Percentiles rank a stretch among this genome's conserved stretches.
Evolutionary conservation across 1,140 invertebrate species (phyloP).

Genomic region (Diachasma alloeum): DNA sequence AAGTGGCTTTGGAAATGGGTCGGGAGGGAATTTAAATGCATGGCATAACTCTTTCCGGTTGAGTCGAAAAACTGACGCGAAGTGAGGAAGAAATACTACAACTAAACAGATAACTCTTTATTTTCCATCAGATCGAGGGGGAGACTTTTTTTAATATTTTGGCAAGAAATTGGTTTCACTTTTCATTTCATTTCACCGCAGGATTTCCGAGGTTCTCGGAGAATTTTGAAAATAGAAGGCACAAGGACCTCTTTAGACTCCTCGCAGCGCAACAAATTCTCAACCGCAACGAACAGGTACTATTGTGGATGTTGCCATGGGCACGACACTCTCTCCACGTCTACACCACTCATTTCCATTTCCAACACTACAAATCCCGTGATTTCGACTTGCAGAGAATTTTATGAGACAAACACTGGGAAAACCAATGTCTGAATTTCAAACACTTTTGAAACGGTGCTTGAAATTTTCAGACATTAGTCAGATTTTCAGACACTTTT

Average conservation of each 20-base stretch:
- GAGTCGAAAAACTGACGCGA: background rate
- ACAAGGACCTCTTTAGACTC: background rate
- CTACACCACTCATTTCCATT: background rate
- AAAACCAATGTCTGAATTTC: too few species aligned
- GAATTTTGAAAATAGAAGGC: background rate
- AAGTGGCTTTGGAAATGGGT: background rate
- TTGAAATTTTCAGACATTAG: too few species aligned
- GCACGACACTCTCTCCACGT: background rate
- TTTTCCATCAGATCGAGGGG: too few species aligned
- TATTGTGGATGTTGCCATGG: background rate
- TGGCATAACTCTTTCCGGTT: background rate
- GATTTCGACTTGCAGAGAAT: too few species aligned
- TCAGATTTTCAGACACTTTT: too few species aligned
- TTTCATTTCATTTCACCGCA: background rate
- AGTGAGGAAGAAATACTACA: background rate
- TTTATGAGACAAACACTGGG: too few species aligned
- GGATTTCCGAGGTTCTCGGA: background rate
- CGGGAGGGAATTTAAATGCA: background rate
- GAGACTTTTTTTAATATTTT: too few species aligned
- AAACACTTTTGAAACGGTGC: too few species aligned
- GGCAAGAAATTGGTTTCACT: background rate
- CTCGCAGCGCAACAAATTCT: background rate
- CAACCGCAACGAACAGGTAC: constrained; percentile 3
- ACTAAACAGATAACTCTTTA: too few species aligned
- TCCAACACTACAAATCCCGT: background rate